Conservation (phyloP, 2,113 vertebrate genomes). For the Nestor notabilis region DNA sequence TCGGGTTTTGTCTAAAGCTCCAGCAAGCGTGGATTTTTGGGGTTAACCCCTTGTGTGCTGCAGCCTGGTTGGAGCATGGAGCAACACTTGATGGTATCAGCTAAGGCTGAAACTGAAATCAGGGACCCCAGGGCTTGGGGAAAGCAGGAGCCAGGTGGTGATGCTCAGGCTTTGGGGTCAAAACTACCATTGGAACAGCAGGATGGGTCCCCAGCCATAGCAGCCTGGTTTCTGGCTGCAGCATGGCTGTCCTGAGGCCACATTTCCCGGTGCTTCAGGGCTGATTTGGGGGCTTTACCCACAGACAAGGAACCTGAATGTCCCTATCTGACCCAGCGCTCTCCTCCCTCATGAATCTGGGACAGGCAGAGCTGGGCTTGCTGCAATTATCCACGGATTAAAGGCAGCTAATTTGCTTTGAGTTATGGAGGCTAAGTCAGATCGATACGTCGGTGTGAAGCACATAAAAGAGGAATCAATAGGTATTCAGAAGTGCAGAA, state of each 20-base stretch:
- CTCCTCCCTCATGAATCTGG: neutral
- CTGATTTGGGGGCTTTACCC: neutral
- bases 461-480: neutral
- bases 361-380: neutral
- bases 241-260: neutral
- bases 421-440: neutral
- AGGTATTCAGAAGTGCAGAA: neutral
- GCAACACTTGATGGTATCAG: neutral
- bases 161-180: neutral
- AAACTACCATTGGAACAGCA: neutral
- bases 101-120: neutral
- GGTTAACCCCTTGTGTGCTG: neutral
- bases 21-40: neutral
- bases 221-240: neutral
- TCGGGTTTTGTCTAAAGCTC: neutral
- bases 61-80: neutral
- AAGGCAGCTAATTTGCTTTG: slow-evolving; percentile 51
- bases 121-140: neutral
- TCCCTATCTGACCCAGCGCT: neutral
- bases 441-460: slow-evolving; percentile 4
- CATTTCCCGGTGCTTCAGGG: neutral
- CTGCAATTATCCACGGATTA: slow-evolving; percentile 34
- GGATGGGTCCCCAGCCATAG: neutral
- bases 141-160: neutral
- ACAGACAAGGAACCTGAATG: neutral